Conservation (phyloP, 2,888 invertebrate genomes). For the Bhutanitis thaidina region DNA sequence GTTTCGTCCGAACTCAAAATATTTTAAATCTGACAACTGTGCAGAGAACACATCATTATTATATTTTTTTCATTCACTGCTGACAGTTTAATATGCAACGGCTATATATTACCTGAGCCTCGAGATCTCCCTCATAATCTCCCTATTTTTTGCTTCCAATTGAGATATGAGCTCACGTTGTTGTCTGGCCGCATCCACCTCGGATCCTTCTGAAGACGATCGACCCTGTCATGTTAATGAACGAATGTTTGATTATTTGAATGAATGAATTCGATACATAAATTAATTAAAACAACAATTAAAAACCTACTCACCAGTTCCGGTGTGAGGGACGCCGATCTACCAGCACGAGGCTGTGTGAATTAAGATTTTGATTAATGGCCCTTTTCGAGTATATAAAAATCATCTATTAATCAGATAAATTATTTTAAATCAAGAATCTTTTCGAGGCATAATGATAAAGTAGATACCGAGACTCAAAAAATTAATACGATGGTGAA, state of each 20-base stretch:
- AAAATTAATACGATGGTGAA: no score
- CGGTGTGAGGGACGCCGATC: conserved; percentile 81
- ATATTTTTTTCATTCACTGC: no score
- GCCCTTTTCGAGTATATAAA: no score
- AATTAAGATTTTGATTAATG: not conserved
- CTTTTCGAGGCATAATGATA: no score
- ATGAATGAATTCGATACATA: no score
- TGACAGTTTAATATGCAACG: no score
- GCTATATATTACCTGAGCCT: conserved; percentile 84
- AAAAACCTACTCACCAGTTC: conserved; percentile 74
- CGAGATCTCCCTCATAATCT: conserved; percentile 97
- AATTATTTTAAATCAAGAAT: no score
- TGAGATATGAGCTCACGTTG: conserved; percentile 95
- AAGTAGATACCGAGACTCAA: no score
- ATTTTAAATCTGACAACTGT: no score
- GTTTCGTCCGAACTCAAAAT: no score
- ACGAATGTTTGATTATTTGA: not conserved
- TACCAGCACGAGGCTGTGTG: conserved; percentile 75
- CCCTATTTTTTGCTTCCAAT: conserved; percentile 95
- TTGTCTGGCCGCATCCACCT: conserved; percentile 92
- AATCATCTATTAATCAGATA: no score
- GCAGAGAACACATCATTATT: no score
- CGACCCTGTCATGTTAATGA: conserved; percentile 52
- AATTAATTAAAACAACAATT: not conserved
- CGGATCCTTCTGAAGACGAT: conserved; percentile 85